phyloP scores from a whole-genome alignment of 2,888 invertebrate genomes.

The Dolichopus griseipennis region DNA sequence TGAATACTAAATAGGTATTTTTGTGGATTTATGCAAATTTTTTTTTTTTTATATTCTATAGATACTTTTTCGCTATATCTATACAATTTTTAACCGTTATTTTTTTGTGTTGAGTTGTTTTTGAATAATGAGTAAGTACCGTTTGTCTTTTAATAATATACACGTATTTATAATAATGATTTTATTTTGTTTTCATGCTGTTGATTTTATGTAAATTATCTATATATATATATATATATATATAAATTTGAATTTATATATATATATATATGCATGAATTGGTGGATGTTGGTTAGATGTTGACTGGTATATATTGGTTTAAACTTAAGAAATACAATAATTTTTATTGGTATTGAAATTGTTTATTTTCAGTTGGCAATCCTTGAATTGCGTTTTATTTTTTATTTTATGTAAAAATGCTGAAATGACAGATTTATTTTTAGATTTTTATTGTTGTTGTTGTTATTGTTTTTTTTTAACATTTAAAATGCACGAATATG shows the following conservation, averaged over 20 bases:
- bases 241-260: too few relatives aligned
- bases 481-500: too few relatives aligned
- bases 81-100: background rate
- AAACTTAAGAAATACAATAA: too few relatives aligned
- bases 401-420: background rate
- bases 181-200: background rate
- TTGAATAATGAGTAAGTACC: background rate
- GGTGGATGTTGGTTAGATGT: too few relatives aligned
- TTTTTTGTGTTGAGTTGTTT: background rate
- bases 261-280: too few relatives aligned
- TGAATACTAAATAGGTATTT: constrained; percentile 6
- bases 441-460: too few relatives aligned
- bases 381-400: too few relatives aligned
- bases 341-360: too few relatives aligned
- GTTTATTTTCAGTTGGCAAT: too few relatives aligned
- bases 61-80: background rate
- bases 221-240: too few relatives aligned
- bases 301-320: too few relatives aligned
- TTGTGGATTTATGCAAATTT: constrained; percentile 1
- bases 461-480: too few relatives aligned
- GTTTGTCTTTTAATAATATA: background rate
- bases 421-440: background rate
- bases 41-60: background rate
- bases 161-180: background rate
- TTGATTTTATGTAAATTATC: background rate